Base-by-base conservation (phyloP, 35 echinoderm and acorn worm species). In the Stichopus chloronotus region DNA sequence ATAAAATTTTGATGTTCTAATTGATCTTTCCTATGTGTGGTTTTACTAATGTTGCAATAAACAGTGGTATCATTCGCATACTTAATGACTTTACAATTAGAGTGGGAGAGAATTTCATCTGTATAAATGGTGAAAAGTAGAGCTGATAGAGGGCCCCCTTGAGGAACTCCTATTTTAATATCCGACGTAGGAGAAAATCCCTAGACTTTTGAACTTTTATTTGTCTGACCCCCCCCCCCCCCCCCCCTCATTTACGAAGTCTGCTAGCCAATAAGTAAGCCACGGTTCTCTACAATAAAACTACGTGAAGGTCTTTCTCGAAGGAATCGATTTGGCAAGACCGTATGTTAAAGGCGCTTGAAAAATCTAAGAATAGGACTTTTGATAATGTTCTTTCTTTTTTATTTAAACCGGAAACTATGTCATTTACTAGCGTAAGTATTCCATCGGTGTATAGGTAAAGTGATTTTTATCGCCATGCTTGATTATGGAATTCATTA, bases 401-500 rank as follows among this genome's bases (percentile, higher is more conserved):
- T 87, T 10, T 21, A 87, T 87, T 59, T 17, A 60, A 87, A 9
- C 56, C 84, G 1, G 2, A 59, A 59, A 59, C 84, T 19, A 87
- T 87, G 9, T 30, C 56, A 59, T 87, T 56, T 12, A 57, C 84
- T 59, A 87, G 84, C 9, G 58, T 68, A 23, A 88, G 58, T 25
- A 63, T 21, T 5, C 58, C 86, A 65, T 88, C 58, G 19, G 86
- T 88, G 55, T 87, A 21, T 87, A 87, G 55, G 21, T 55, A 24
- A 57, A 87, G 6, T 87, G 84, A 14, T 17, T 59, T 19, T 87
- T 87, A 20, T 87, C 10, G 13, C 84, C 57, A 5, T 59, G 9
- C 55, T 19, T 3, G 2, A 58, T 25, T n/a, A n/a, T n/a, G n/a
- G 11, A 14, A 13, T 83, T 12, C 22, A 9, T 83, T 7, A 25